A percentile compares a stretch with the other conserved stretches of the same genome.
phyloP scores from a whole-genome alignment of 2,888 invertebrate genomes.

The Nasonovia ribisnigri region DNA sequence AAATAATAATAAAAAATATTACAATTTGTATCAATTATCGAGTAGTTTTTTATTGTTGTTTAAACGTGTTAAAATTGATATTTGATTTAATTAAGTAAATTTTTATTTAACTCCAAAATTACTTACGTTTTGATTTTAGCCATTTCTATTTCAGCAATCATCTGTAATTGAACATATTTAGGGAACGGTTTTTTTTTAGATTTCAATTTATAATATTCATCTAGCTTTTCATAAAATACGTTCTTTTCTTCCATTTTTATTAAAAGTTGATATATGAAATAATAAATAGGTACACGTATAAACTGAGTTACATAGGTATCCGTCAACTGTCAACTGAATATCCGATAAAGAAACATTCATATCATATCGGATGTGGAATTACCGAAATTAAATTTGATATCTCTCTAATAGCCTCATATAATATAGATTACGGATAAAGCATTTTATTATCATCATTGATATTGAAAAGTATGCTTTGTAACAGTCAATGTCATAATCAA shows the following conservation, averaged over 20 bases:
- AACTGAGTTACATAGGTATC: background rate
- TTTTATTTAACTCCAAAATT: background rate
- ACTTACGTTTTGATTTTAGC: background rate
- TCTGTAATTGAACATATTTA: too few species aligned
- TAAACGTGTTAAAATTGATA: background rate
- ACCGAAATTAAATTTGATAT: background rate
- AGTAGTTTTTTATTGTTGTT: background rate
- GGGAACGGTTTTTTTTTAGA: background rate
- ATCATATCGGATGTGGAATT: background rate
- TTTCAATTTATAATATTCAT: constrained; percentile 15
- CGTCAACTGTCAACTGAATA: background rate
- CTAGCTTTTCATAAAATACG: background rate
- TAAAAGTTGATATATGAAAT: background rate
- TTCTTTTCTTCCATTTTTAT: background rate
- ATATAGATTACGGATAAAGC: background rate
- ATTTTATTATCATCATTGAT: background rate
- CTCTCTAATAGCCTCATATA: background rate
- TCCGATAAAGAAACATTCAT: constrained; percentile 1
- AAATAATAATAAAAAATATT: background rate
- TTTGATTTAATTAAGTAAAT: background rate
- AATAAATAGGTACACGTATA: background rate
- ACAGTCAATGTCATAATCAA: too few species aligned
- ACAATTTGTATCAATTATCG: constrained; percentile 13
- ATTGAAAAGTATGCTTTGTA: background rate
- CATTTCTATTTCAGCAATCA: too few species aligned